Conservation (phyloP, 2,797 vertebrate species). For the Hipposideros larvatus region DNA sequence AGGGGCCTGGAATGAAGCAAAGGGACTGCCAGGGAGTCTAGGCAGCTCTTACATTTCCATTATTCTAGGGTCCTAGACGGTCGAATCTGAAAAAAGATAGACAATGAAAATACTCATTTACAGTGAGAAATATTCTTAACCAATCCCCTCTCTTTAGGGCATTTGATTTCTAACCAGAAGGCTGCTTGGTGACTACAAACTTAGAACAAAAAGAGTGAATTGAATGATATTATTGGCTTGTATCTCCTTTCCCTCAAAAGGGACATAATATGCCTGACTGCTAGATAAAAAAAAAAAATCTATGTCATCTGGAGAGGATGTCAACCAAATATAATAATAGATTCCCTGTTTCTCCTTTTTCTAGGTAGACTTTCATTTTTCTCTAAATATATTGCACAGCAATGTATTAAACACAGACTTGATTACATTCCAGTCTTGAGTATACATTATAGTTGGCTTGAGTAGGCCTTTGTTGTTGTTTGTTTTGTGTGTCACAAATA, state of each 20-base stretch:
- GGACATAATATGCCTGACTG: not conserved
- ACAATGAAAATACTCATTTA: not conserved
- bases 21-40: not conserved
- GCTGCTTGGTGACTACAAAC: not conserved
- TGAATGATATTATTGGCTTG: not conserved
- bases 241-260: constrained; percentile 42
- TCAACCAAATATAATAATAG: not conserved
- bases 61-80: not conserved
- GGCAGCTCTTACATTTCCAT: not conserved
- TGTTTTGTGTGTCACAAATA: constrained; percentile 18
- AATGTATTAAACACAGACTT: not conserved
- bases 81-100: constrained; percentile 26
- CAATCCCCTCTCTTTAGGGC: not conserved
- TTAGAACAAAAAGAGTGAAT: constrained; percentile 33
- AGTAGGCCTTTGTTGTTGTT: not conserved
- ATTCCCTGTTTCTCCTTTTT: constrained; percentile 42
- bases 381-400: not conserved
- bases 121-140: constrained; percentile 41
- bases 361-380: constrained; percentile 54
- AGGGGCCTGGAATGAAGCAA: not conserved
- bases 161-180: constrained; percentile 41
- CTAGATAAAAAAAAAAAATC: not conserved
- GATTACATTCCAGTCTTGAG: not conserved
- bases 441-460: not conserved
- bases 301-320: not conserved